Base-by-base conservation (phyloP, 2,888 invertebrate genomes). In the Molorchus minor region DNA sequence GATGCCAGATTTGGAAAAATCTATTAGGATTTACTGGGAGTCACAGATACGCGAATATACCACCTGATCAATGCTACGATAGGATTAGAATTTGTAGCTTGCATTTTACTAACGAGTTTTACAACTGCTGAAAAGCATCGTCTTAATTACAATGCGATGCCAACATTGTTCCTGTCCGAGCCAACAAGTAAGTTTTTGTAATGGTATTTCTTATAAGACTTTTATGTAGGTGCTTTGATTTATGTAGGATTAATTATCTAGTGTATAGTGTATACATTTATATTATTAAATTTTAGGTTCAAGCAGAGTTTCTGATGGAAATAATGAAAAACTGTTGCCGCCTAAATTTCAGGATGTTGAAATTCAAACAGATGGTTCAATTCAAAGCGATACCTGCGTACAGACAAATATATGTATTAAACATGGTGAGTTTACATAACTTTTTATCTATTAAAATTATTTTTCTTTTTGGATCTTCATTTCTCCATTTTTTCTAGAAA, bases 31-130 rank as follows among this genome's bases (percentile, higher is more conserved):
- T 60, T 35, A 43, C 29, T 21, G 60, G 56, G 8, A 21, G 36
- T 8, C 60, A 60, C 20, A 44, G 36, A 45, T 45, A 44, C 38
- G 51, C 60, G 8, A 44, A 56, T 45, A 8, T 60, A 19, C 51
- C 52, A n/a, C 46, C 60, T 19, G 56, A 56, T 4, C 52, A 60
- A 41, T 60, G 56, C 40, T 16, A 60, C 51, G 35, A 15, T 8
- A 12, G 56, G 40, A 36, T 60, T 36, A 60, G 29, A 51, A 36
- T 60, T 56, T 60, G 60, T 40, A 45, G 40, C 19, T 21, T 56
- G 30, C 60, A 60, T 44, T 60, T 60, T 33, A 35, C 49, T 21
- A 12, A n/a, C 21, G 36, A 36, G 49, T 21, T 49, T 49, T 49
- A 49, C 21, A 19, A 33, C 13, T 20, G n/a, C 21, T 35, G 40